A percentile compares a stretch with the other conserved stretches of the same genome.
Evolutionary conservation across 2,888 invertebrate genomes (phyloP).

Genomic region (Doris montereyensis): DNA sequence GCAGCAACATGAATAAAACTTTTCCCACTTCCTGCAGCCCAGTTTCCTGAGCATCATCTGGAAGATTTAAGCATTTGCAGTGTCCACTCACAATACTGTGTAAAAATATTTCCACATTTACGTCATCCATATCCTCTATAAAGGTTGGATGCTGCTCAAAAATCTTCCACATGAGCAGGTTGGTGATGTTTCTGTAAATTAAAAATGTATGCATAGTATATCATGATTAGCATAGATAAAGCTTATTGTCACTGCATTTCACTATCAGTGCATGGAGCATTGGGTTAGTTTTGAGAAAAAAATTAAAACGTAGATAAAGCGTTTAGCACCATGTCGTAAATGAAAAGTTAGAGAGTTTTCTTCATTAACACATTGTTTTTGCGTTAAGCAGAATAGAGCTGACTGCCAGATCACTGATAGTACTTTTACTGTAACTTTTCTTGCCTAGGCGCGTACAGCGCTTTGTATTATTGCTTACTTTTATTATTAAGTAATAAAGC

Average conservation of each 20-base stretch:
- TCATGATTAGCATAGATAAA: background rate
- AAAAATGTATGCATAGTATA: background rate
- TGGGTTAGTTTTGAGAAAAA: no score
- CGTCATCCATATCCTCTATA: conserved; percentile 40
- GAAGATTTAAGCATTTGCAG: conserved; percentile 39
- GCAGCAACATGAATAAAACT: conserved; percentile 49
- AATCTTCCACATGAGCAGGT: conserved; percentile 48
- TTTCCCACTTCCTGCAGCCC: conserved; percentile 23
- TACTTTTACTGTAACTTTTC: no score
- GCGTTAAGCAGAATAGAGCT: no score
- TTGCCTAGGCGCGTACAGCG: no score
- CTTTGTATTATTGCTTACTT: no score
- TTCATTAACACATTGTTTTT: no score
- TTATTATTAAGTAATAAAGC: no score
- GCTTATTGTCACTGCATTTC: background rate
- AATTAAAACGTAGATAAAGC: no score
- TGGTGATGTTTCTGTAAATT: conserved; percentile 41
- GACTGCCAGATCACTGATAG: no score
- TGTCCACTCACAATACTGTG: conserved; percentile 29
- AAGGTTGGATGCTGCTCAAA: conserved; percentile 48
- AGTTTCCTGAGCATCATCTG: background rate
- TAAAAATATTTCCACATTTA: conserved; percentile 33
- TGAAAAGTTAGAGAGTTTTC: no score
- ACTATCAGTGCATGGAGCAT: no score
- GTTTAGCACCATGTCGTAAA: no score